These are phyloP conservation scores for Folsomia candida DNA, from an alignment of 2,888 invertebrate genomes.

Conservation along the genomic window DNA sequence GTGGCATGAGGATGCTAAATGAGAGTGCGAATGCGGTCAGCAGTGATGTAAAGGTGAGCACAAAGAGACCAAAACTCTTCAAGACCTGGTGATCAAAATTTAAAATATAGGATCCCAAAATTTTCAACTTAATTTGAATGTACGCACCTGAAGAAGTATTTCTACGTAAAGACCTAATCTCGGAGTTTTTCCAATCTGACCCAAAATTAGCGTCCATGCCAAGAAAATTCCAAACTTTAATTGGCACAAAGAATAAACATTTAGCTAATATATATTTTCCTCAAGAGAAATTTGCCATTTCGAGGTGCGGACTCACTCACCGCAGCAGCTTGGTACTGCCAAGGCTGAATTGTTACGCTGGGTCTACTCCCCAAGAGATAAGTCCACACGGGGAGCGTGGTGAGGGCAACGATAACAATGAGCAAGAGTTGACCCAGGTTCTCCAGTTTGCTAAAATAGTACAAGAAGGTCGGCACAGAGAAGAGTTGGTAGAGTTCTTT, in stretches of 20 bases:
- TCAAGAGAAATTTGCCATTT: background rate
- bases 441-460: conserved; percentile 35
- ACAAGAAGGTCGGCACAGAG: conserved; percentile 16
- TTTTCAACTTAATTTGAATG: no score
- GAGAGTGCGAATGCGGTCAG: conserved; percentile 37
- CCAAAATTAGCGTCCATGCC: conserved; percentile 37
- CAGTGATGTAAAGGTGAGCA: conserved; percentile 38
- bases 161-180: conserved; percentile 36
- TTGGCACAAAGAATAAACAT: background rate
- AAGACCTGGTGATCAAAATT: conserved; percentile 31
- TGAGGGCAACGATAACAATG: conserved; percentile 25
- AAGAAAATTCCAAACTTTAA: conserved; percentile 38
- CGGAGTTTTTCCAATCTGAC: conserved; percentile 38
- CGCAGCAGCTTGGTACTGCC: conserved; percentile 40
- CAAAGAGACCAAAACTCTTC: conserved; percentile 34
- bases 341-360: conserved; percentile 22
- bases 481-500: conserved; percentile 41
- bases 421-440: conserved; percentile 34
- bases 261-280: background rate
- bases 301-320: conserved; percentile 18
- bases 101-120: no score
- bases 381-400: conserved; percentile 18
- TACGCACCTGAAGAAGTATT: conserved; percentile 31
- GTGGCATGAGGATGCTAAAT: conserved; percentile 40
- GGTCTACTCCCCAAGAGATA: background rate